Evolutionary conservation across 2,797 vertebrate species (phyloP).

Genomic region (Ctenosaura bakeri): DNA sequence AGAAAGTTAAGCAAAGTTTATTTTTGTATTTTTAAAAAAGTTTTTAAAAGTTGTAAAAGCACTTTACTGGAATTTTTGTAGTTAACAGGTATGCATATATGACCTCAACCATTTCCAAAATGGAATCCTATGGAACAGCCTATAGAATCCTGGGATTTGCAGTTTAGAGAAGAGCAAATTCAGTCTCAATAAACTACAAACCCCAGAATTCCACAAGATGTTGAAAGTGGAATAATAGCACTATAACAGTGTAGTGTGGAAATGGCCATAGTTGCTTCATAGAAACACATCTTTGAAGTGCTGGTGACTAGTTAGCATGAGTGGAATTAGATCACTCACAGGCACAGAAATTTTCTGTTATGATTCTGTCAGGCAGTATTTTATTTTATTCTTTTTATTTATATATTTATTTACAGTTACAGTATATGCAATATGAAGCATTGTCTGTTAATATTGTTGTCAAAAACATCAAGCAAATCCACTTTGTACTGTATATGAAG

Average conservation of each 20-base stretch:
- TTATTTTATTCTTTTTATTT: background rate
- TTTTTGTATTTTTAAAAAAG: background rate
- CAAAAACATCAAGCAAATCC: too few species aligned
- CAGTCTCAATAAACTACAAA: too few species aligned
- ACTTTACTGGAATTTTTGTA: background rate
- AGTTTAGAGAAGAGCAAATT: too few species aligned
- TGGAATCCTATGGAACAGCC: background rate
- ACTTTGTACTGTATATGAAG: too few species aligned
- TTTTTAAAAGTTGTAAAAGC: background rate
- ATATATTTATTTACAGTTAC: background rate
- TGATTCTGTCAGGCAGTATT: background rate
- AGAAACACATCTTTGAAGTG: background rate
- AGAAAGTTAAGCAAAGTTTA: background rate
- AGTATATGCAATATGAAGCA: too few species aligned
- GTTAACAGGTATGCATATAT: conserved; percentile 36
- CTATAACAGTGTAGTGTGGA: too few species aligned
- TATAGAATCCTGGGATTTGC: too few species aligned
- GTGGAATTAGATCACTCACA: background rate
- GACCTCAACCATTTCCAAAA: conserved; percentile 66
- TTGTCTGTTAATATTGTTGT: too few species aligned
- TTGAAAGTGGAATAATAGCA: too few species aligned
- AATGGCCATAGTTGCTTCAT: background rate
- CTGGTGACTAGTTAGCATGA: background rate
- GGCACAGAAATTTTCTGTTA: background rate
- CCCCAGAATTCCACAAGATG: too few species aligned